Evolutionary conservation across 2,888 invertebrate genomes (phyloP).

Genomic region (Elgonia sp.): DNA sequence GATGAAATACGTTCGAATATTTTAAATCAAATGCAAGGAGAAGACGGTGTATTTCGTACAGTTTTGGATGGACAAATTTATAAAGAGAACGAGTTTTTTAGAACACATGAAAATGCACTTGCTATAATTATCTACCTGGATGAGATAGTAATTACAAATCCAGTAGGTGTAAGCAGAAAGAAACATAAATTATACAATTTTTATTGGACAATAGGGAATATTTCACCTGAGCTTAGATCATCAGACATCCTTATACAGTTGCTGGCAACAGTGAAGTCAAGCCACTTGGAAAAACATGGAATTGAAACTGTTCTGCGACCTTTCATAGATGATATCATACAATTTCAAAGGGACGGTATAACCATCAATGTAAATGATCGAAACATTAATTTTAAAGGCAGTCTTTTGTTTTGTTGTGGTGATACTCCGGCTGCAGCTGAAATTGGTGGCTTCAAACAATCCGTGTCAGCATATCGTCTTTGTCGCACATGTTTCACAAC

Average conservation of each 20-base stretch:
- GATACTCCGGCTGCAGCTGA: not conserved
- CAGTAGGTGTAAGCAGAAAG: constrained; percentile 42
- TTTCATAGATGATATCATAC: not conserved
- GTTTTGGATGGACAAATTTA: constrained; percentile 75
- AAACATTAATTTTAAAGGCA: not conserved
- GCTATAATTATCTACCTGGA: constrained; percentile 77
- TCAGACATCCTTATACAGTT: not conserved
- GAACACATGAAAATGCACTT: constrained; percentile 66
- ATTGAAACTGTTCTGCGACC: not conserved
- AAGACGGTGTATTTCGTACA: constrained; percentile 59
- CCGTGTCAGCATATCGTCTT: not conserved
- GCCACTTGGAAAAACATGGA: not conserved
- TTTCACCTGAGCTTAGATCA: not conserved
- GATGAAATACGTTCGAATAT: constrained; percentile 65
- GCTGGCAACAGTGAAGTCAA: not conserved
- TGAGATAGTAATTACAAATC: constrained; percentile 44
- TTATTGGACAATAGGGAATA: constrained; percentile 38
- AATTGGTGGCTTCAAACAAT: not conserved
- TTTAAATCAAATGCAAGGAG: constrained; percentile 52
- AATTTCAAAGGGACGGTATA: not conserved
- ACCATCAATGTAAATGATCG: not conserved
- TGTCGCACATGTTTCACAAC: not conserved
- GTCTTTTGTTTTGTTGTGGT: not conserved
- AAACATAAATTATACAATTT: constrained; percentile 49
- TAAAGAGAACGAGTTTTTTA: constrained; percentile 67